Percentiles rank a stretch among this genome's conserved stretches.
Conservation (phyloP, 2,888 invertebrate species). For the Melieria crassipennis region DNA sequence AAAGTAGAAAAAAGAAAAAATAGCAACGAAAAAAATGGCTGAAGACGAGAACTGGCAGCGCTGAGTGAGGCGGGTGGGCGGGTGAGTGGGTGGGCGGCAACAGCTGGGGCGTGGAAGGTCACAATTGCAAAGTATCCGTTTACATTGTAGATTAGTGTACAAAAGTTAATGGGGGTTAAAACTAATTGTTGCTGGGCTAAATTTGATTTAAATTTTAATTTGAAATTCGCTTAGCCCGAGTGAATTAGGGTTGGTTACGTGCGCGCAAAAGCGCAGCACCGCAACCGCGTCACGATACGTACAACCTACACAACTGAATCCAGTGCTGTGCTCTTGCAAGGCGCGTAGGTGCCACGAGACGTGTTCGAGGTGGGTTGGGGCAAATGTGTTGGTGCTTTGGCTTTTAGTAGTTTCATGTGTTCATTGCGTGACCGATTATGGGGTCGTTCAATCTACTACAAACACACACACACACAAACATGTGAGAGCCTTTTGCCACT, state of each 20-base stretch:
- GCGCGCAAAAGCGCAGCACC: too few species aligned
- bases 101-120: neutral
- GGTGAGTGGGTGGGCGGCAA: too few species aligned
- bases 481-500: neutral
- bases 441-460: neutral
- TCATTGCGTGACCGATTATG: neutral
- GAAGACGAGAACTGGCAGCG: neutral
- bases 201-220: neutral
- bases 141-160: conserved; percentile 4
- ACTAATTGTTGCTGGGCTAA: conserved; percentile 1
- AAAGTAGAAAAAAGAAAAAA: neutral
- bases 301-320: neutral
- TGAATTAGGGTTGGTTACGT: neutral
- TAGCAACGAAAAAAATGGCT: neutral
- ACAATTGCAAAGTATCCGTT: neutral
- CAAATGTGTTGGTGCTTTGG: neutral
- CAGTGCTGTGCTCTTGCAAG: neutral
- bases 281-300: too few species aligned
- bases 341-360: neutral
- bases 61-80: too few species aligned
- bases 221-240: neutral
- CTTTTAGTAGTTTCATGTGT: neutral
- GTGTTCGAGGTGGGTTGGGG: too few species aligned
- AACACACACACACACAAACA: too few species aligned
- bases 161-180: conserved; percentile 1